These are phyloP conservation scores for Sula dactylatra DNA, from an alignment of 2,113 vertebrate species.

Conservation along the genomic window DNA sequence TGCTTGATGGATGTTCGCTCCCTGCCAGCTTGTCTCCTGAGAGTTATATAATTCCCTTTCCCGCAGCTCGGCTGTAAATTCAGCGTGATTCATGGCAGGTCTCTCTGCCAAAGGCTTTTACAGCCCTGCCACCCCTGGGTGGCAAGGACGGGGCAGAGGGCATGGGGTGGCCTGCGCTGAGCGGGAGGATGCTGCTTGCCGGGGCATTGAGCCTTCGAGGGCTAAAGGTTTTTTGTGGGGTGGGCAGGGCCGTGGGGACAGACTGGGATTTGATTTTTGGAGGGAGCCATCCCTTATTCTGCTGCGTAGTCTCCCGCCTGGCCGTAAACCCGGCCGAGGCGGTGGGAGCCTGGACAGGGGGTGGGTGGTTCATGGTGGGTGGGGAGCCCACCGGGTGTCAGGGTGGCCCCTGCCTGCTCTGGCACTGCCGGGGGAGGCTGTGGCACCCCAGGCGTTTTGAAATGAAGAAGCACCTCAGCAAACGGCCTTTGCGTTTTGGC, in stretches of 20 bases:
- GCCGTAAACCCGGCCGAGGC: background rate
- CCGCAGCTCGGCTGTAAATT: constrained; percentile 39
- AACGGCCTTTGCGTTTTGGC: background rate
- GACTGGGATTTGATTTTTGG: background rate
- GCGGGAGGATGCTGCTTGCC: background rate
- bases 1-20: constrained; percentile 11
- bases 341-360: background rate
- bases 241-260: background rate
- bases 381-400: fast-evolving
- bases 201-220: fast-evolving
- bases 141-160: background rate
- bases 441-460: background rate
- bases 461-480: background rate
- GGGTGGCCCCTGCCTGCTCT: background rate
- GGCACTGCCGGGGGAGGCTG: background rate
- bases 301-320: background rate
- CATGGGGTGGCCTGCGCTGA: fast-evolving
- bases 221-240: background rate
- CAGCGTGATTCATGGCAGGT: constrained; percentile 8
- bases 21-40: constrained; percentile 19
- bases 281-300: background rate
- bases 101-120: background rate
- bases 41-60: constrained; percentile 43
- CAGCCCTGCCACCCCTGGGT: background rate
- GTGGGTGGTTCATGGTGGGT: background rate